Base-by-base conservation (phyloP, 2,888 invertebrate species). In the Morinoia aosen region DNA sequence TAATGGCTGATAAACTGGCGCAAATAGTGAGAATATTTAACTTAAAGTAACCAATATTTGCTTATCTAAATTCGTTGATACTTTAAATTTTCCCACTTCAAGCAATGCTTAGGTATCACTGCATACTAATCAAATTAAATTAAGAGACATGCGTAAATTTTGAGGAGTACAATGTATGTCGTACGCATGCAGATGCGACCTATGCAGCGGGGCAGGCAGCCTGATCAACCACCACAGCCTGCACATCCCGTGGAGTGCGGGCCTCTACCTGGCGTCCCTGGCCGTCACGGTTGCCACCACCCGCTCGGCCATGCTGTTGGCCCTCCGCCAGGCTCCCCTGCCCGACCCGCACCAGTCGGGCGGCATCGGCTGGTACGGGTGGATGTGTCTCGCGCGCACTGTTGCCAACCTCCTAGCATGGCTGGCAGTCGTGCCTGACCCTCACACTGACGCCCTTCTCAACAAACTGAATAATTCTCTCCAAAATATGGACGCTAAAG, bases 391-490 rank as follows among this genome's bases (percentile, higher is more conserved):
- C n/a, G 96, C 96, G 25, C 95, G 96, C 12, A 95, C 96, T 25
- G 91, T 94, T 61, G 57, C 95, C 58, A 95, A 96, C 14, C 91
- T 96, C 76, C 90, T 96, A 48, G 96, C 96, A 3, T 96, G 96
- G 96, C 95, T 96, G 91, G 96, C 96, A 0, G 95, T 96, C 64
- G 96, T 96, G 12, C 96, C 96, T 5, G 96, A 96, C 88, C 96
- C 96, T 95, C 96, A 96, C 93, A 96, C 96, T 64, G 96, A 96
- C 88, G 96, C 96, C 48, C 95, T 96, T 4, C 95, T 96, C 16
- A 48, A 3, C 48, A 95, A 95, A 33, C 95, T 95, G 16, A 93
- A 93, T 57, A 56, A 90, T 90, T 90, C 40, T 14, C 76, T 76
- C 25, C 76, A 76, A 33, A 76, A 8, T 76, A 10, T 76, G 76